Evolutionary conservation across 2,888 invertebrate species (phyloP), one percentile per base, ranked within the genome.

Genomic region (Tinea pellionella): DNA sequence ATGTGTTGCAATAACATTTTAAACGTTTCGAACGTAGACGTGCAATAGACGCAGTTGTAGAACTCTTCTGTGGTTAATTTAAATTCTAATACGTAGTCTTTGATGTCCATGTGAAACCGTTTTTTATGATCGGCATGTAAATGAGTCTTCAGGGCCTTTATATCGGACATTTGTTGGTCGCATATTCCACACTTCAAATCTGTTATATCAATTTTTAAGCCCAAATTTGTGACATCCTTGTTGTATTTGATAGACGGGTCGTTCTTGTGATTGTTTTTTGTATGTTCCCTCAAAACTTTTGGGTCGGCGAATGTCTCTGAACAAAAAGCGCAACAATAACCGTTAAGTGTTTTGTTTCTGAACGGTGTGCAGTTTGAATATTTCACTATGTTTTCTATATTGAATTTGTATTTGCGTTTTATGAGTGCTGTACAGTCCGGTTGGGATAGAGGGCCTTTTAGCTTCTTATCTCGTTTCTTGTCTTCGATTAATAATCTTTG

Each of bases 1-100:
- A 86, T 85, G 47, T 86, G 85, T 29, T 83, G 84, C 64, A 80
- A 80, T 0, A 86, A 16, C 81, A 80, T 84, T 59, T 84, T 83
- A 59, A 84, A 86, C 0, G 84, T 85, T 55, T 85, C 85, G 57
- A 84, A 85, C 0, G 77, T 80, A 0, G 78, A 73, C 0, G 78
- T 61, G 41, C 85, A 86, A 71, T 82, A 69, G 0, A 73, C 75
- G 61, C 85, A 86, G 8, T 82, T 77, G 16, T 77, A 80, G 0
- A 75, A 66, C 0, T 81, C 80, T 0, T 80, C 83, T 51, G 77
- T 76, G n/a, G 72, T 77, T 47, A 87, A 55, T 15, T 78, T 84
- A 42, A 81, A 87, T 53, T 81, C 81, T 18, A 78, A 61, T 8
- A 86, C 67, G 24, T 80, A 77, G 47, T 86, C 82, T 62, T 84